Evolutionary conservation across 2,797 vertebrate species (phyloP).

Genomic region (Hephaestus fuliginosus): DNA sequence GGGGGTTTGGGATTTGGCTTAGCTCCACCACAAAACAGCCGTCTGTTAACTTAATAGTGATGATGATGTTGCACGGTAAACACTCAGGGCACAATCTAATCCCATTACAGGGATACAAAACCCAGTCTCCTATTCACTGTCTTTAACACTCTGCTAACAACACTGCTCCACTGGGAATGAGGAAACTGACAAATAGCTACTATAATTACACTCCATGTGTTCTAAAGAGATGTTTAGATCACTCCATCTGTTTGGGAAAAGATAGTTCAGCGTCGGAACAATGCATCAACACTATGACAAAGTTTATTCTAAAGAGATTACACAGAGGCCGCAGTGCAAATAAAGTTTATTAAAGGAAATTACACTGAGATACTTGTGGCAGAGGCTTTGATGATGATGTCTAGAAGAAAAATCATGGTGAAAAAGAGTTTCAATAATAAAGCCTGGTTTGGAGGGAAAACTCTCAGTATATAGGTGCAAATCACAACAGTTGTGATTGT

Average conservation of each 20-base stretch:
- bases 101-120: slow-evolving; percentile 59
- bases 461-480: slow-evolving; percentile 3
- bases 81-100: slow-evolving; percentile 52
- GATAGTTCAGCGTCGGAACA: background rate
- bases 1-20: slow-evolving; percentile 55
- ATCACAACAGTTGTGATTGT: background rate
- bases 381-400: slow-evolving; percentile 11
- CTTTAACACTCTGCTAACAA: slow-evolving; percentile 36
- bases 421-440: slow-evolving; percentile 6
- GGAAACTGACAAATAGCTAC: slow-evolving; percentile 29
- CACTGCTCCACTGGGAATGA: slow-evolving; percentile 39
- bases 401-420: background rate
- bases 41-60: slow-evolving; percentile 49
- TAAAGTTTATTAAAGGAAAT: background rate
- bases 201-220: slow-evolving; percentile 24
- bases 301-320: slow-evolving; percentile 19
- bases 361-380: slow-evolving; percentile 4
- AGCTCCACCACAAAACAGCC: slow-evolving; percentile 40
- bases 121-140: slow-evolving; percentile 31
- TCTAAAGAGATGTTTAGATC: slow-evolving; percentile 15
- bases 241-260: slow-evolving; percentile 23
- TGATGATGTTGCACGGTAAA: slow-evolving; percentile 48
- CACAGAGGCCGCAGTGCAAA: background rate
- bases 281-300: slow-evolving; percentile 8
- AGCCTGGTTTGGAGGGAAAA: background rate